Evolutionary conservation across 2,797 vertebrate genomes (phyloP), one percentile per base, ranked within the genome.

Genomic region (Hafferia zeledoni): DNA sequence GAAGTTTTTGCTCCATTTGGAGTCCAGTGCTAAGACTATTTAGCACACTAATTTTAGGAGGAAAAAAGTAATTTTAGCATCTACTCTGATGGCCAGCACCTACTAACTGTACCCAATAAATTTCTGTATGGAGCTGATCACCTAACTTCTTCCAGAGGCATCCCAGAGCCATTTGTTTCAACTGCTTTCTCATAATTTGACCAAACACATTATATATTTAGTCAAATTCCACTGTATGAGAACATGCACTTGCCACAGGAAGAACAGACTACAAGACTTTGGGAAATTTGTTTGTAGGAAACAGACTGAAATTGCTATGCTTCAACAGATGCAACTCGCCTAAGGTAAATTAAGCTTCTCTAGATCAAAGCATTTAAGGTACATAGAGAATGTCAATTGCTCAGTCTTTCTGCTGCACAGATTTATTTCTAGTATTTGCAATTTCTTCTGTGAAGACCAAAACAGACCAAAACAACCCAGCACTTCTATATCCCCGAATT

Each of bases 341-440:
- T 9, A 53, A 44, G 20, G 14, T 17, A 64, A 76, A 20, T 31
- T 25, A 68, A 57, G 8, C 3, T n/a, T 3, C 20, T 11, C 27
- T 33, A 44, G 15, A 75, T 7, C 44, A 89, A 77, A 63, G 37
- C 10, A n/a, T 33, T 78, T 31, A 63, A 74, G 22, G 20, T 16
- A 60, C 7, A 64, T 0, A 0, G 4, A 69, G n/a, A 47, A 6
- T 20, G 16, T 6, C 55, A 79, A 17, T 0, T 79, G 22, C 68
- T 61, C 2, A 5, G 59, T 52, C 41, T 77, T 44, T 87, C 74
- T 20, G 25, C 39, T 61, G 50, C 28, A 74, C 11, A 59, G 24
- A 76, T 52, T 50, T 65, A 39, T 47, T 65, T 78, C 20, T 24
- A 79, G 15, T 35, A 30, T 27, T 82, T 84, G 17, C 20, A 44